Evolutionary conservation across 2,797 vertebrate genomes (phyloP).

Genomic region (Crocodylus rhombifer): DNA sequence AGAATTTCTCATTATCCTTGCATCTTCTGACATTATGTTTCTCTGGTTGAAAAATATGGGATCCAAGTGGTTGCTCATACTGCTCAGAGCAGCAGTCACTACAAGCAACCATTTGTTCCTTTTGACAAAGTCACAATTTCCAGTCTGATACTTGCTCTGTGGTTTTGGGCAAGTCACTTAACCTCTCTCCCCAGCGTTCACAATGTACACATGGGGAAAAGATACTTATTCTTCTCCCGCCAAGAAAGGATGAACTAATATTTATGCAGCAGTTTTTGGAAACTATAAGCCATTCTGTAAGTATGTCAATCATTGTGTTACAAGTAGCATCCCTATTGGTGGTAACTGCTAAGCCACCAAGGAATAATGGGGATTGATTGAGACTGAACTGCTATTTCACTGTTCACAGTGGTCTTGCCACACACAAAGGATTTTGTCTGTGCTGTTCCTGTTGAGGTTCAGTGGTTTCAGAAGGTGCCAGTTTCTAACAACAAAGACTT

Average conservation of each 20-base stretch:
- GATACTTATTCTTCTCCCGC: neutral
- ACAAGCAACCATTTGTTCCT: neutral
- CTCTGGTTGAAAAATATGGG: neutral
- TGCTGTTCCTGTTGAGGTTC: neutral
- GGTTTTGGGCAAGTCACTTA: neutral
- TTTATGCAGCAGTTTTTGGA: no score
- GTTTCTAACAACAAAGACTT: neutral
- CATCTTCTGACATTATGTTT: neutral
- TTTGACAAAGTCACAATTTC: neutral
- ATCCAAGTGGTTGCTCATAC: neutral
- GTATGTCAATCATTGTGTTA: no score
- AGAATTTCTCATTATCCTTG: neutral
- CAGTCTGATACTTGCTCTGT: neutral
- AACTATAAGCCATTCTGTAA: no score
- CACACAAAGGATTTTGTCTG: neutral
- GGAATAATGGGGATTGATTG: no score
- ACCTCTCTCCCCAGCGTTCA: no score
- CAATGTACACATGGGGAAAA: neutral
- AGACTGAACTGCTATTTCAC: neutral
- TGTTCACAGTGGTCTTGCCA: neutral
- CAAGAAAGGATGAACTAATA: neutral
- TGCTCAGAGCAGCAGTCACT: neutral
- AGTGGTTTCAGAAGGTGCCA: neutral
- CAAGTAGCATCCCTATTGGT: no score
- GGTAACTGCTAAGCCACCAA: no score